These are phyloP conservation scores for Dicyrtomina minuta DNA, from an alignment of 2,888 invertebrate species.

Conservation along the genomic window DNA sequence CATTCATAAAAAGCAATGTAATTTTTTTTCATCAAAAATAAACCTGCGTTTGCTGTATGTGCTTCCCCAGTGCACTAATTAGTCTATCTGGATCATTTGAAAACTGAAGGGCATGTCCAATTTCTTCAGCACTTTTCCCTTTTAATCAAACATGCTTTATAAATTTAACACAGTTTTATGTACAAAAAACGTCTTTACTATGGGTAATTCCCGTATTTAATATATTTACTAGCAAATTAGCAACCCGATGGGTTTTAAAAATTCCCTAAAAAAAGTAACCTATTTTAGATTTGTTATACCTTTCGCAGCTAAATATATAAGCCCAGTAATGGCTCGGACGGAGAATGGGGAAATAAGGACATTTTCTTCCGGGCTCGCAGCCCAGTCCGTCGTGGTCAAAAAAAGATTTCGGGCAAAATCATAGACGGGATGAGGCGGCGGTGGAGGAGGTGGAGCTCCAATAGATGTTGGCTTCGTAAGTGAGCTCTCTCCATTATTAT, in stretches of 20 bases:
- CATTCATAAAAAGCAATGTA: background rate
- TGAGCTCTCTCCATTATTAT: background rate
- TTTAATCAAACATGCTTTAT: background rate
- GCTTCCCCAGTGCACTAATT: constrained; percentile 31
- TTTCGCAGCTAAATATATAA: constrained; percentile 37
- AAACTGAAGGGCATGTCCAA: constrained; percentile 33
- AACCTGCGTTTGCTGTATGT: constrained; percentile 28
- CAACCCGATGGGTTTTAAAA: background rate
- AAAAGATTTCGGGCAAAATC: constrained; percentile 39
- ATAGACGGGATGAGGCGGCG: constrained; percentile 35
- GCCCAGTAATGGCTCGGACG: constrained; percentile 30
- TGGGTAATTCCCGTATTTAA: background rate
- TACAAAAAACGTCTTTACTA: no score
- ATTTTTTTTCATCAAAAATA: no score
- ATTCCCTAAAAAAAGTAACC: no score
- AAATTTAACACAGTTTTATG: background rate
- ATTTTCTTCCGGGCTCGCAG: constrained; percentile 25
- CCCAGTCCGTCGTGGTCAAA: constrained; percentile 1
- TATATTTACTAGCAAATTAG: background rate
- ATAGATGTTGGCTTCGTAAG: background rate
- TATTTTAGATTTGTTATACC: constrained; percentile 27
- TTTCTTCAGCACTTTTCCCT: constrained; percentile 40
- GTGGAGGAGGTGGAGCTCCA: background rate
- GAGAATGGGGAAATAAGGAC: constrained; percentile 43
- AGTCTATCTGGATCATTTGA: constrained; percentile 34